These are phyloP conservation scores for Clivina fossor DNA, from an alignment of 2,888 invertebrate species.

Conservation along the genomic window DNA sequence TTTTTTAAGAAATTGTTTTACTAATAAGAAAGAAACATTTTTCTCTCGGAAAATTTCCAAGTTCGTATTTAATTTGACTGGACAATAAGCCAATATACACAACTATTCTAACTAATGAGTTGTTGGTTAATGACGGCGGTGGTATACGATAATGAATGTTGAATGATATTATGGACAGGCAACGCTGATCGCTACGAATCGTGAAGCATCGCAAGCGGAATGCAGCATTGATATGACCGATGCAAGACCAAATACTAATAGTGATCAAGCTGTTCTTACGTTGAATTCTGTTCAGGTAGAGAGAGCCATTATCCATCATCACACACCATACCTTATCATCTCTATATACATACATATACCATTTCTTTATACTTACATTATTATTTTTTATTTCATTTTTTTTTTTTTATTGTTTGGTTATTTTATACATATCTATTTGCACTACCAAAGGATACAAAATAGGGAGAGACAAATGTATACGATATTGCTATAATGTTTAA, in stretches of 20 bases:
- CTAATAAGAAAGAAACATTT: no score
- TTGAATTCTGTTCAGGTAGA: slow-evolving; percentile 27
- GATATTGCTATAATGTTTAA: no score
- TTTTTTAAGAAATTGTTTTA: no score
- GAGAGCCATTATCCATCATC: background rate
- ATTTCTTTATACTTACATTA: background rate
- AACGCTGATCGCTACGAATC: slow-evolving; percentile 48
- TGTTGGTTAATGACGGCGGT: slow-evolving; percentile 15
- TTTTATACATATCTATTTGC: background rate
- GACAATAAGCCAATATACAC: background rate
- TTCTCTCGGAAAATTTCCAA: no score
- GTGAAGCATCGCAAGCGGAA: slow-evolving; percentile 47
- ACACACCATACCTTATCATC: slow-evolving; percentile 4
- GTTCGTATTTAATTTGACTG: background rate
- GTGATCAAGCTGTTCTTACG: slow-evolving; percentile 35
- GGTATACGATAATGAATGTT: slow-evolving; percentile 3
- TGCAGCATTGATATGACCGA: slow-evolving; percentile 50
- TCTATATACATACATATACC: background rate
- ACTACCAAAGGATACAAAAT: no score
- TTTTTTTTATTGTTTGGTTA: background rate
- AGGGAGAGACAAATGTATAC: no score
- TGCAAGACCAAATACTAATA: slow-evolving; percentile 47
- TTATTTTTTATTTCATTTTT: slow-evolving; percentile 7
- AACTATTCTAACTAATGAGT: background rate
- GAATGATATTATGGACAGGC: slow-evolving; percentile 45